Evolutionary conservation across 1,140 invertebrate genomes (phyloP), one percentile per base, ranked within the genome.

Genomic region (Hycleus cichorii): DNA sequence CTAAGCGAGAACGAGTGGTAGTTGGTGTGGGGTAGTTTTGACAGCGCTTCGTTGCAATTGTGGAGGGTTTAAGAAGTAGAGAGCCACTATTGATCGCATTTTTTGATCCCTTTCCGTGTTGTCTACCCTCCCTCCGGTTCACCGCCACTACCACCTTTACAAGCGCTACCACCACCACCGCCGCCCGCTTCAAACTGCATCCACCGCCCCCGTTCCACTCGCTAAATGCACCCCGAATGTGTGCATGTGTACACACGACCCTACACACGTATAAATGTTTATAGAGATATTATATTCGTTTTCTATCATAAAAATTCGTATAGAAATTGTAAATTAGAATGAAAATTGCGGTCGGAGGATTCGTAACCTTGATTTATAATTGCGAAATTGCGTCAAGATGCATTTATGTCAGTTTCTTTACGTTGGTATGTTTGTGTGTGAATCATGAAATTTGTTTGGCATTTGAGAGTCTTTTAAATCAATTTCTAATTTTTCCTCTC

Each of bases 81-180:
- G 68, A 67, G 64, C 63, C 68, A 67, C 68, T 74, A 74, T 74
- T 74, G 72, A 74, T 74, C 72, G 72, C 66, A 73, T 72, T 74
- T 74, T 74, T 74, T 74, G 72, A 72, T 74, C 70, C 72, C 71
- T 70, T 69, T 71, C 63, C 67, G 62, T 65, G 59, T 62, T 64
- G 54, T 59, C 44, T 61, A n/a, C 59, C 49, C 57, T 53, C 46
- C 49, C 47, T 44, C 25, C 55, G 49, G 49, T 54, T 44, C 51
- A 57, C 47, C 45, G 32, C 32, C 32, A 32, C 32, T 32, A 32
- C 18, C 18, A 18, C 32, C 32, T 32, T 32, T 32, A 32, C 32
- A 32, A 32, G 32, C 32, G 32, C 49, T 53, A 38, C 59, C 61
- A 27, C 26, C 42, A 40, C 54, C 4, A 10, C 54, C 27, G 11